Conservation (phyloP, 2,888 invertebrate species). For the Synanthedon formicaeformis region DNA sequence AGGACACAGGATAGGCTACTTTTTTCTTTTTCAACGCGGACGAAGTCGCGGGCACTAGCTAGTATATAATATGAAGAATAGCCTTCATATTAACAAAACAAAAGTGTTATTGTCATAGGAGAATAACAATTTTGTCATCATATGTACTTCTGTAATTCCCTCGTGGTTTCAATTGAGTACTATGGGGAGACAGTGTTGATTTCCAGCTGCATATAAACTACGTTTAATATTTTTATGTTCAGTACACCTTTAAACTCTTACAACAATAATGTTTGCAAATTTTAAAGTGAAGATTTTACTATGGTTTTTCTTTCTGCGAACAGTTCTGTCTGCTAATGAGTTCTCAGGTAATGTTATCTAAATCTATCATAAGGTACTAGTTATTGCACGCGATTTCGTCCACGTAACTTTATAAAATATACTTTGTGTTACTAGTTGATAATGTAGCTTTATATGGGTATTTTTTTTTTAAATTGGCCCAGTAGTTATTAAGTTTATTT, state of each 20-base stretch:
- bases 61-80: too few relatives aligned
- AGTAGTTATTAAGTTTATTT: too few relatives aligned
- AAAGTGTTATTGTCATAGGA: too few relatives aligned
- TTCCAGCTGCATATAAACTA: conserved; percentile 41
- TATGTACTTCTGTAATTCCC: conserved; percentile 14
- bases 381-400: too few relatives aligned
- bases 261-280: conserved; percentile 16
- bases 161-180: conserved; percentile 50
- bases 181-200: conserved; percentile 40
- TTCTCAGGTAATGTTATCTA: conserved; percentile 13
- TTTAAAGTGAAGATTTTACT: conserved; percentile 23
- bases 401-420: too few relatives aligned
- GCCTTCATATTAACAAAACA: too few relatives aligned
- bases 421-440: too few relatives aligned
- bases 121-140: background rate
- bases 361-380: background rate
- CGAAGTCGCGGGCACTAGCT: too few relatives aligned
- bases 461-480: too few relatives aligned
- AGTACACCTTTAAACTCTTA: conserved; percentile 19
- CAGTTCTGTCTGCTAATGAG: conserved; percentile 30
- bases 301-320: conserved; percentile 27
- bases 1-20: too few relatives aligned
- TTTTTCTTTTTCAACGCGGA: too few relatives aligned
- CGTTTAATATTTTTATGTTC: conserved; percentile 29
- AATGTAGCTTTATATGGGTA: too few relatives aligned